Percentiles rank a stretch among this genome's conserved stretches.
These are phyloP conservation scores for Leucophenga varia DNA, from an alignment of 1,140 invertebrate genomes.

Conservation along the genomic window DNA sequence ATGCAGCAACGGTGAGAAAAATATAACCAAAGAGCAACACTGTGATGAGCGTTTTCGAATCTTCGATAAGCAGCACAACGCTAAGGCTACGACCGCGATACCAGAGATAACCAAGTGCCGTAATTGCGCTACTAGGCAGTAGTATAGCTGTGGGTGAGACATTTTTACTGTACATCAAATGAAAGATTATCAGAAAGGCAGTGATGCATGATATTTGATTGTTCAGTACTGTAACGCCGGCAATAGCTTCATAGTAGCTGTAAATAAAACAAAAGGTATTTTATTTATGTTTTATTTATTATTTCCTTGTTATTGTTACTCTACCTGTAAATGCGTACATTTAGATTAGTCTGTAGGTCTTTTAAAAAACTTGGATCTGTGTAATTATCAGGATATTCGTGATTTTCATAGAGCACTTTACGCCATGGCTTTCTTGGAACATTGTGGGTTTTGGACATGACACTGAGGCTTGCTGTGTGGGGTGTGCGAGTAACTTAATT, in stretches of 20 bases:
- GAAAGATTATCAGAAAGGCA: conserved; percentile 74
- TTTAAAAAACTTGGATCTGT: conserved; percentile 82
- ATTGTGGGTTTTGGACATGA: neutral
- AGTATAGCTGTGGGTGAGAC: conserved; percentile 65
- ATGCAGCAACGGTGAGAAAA: conserved; percentile 87
- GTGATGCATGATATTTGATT: conserved; percentile 76
- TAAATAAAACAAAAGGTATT: too few species aligned
- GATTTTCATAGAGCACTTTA: conserved; percentile 87
- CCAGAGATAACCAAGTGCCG: conserved; percentile 58
- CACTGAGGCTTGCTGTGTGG: too few species aligned
- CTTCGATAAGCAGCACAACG: conserved; percentile 56
- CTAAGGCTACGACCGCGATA: conserved; percentile 40
- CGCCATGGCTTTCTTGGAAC: conserved; percentile 64
- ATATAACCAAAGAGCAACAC: conserved; percentile 83
- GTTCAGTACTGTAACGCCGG: conserved; percentile 71
- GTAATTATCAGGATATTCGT: conserved; percentile 87
- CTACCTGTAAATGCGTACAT: conserved; percentile 72
- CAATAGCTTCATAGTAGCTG: conserved; percentile 67
- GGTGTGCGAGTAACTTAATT: too few species aligned
- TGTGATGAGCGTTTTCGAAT: conserved; percentile 70
- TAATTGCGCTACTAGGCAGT: conserved; percentile 59
- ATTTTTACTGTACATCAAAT: conserved; percentile 71
- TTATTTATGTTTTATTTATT: too few species aligned
- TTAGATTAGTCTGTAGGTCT: conserved; percentile 82
- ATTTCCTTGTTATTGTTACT: too few species aligned